Evolutionary conservation across 37 sponge, comb jelly and placozoan genomes (phyloP).

Genomic region (Ephydatia muelleri): DNA sequence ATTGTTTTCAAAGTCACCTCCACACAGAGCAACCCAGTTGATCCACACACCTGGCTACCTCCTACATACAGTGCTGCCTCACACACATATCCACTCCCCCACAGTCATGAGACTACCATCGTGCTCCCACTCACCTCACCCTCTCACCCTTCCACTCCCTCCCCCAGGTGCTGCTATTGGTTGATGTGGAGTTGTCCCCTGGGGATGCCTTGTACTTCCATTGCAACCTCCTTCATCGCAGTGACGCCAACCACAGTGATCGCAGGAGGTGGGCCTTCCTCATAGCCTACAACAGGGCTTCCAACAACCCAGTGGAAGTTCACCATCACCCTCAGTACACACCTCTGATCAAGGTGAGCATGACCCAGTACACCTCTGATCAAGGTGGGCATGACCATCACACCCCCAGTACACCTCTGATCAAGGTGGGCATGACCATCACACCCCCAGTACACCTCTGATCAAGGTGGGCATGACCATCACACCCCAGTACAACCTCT

Average conservation of each 20-base stretch:
- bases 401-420: too few relatives aligned
- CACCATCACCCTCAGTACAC: conserved; percentile 86
- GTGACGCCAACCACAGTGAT: conserved; percentile 84
- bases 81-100: conserved; percentile 23
- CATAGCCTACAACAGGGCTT: conserved; percentile 86
- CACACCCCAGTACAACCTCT: too few relatives aligned
- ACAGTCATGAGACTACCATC: conserved; percentile 10
- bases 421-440: too few relatives aligned
- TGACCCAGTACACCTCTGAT: too few relatives aligned
- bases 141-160: background rate
- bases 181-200: conserved; percentile 69
- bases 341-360: conserved; percentile 67
- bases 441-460: too few relatives aligned
- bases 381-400: too few relatives aligned
- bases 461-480: too few relatives aligned
- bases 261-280: conserved; percentile 87
- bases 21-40: background rate
- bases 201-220: conserved; percentile 93
- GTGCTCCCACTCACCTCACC: background rate
- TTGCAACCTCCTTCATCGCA: conserved; percentile 80
- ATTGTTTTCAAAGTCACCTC: too few relatives aligned
- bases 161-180: conserved; percentile 54
- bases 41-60: too few relatives aligned
- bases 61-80: background rate
- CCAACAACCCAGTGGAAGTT: conserved; percentile 66